Conservation (phyloP, 1,140 invertebrate genomes). For the Cydia fagiglandana region DNA sequence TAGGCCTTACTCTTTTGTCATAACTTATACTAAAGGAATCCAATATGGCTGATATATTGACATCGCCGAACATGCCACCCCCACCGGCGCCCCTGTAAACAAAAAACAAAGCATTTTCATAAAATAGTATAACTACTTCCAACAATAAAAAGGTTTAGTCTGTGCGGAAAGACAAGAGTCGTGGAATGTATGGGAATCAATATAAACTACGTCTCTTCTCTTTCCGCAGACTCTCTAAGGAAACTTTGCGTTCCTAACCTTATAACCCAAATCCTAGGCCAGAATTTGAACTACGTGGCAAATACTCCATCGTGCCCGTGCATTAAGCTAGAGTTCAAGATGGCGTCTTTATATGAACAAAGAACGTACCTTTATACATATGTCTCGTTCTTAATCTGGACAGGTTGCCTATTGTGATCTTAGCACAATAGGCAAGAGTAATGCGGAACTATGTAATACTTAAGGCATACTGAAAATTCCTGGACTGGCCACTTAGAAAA, state of each 20-base stretch:
- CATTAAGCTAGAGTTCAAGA: background rate
- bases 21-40: constrained; percentile 97
- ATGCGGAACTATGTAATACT: background rate
- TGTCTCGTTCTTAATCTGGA: constrained; percentile 2
- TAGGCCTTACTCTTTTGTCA: constrained; percentile 99
- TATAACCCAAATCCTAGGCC: no score
- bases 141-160: background rate
- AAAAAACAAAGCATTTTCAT: constrained; percentile 44
- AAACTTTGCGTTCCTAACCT: no score
- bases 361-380: background rate
- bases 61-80: constrained; percentile 91
- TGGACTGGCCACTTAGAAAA: no score
- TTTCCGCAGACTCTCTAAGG: no score
- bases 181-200: no score
- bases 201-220: no score
- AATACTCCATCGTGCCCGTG: no score
- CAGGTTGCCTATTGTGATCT: background rate
- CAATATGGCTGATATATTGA: constrained; percentile 96
- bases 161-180: no score
- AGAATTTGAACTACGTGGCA: no score
- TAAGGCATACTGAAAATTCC: no score
- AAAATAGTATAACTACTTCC: background rate
- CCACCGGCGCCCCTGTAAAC: constrained; percentile 82
- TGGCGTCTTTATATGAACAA: no score
- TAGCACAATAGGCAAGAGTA: background rate